Evolutionary conservation across 2,888 invertebrate species (phyloP).

Genomic region (Mystacides longicornis): DNA sequence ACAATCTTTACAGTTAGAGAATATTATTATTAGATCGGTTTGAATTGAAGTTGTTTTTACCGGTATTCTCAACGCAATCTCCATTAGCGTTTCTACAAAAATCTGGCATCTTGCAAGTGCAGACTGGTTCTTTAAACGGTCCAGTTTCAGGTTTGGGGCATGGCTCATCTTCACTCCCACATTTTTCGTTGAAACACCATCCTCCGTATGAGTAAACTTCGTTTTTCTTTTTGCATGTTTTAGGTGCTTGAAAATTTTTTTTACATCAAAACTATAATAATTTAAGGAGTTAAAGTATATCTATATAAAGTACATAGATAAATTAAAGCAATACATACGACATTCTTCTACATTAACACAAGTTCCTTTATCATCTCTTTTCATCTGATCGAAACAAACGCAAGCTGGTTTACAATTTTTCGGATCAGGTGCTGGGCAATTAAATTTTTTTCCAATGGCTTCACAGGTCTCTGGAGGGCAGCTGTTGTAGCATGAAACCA

Average conservation of each 20-base stretch:
- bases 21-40: no score
- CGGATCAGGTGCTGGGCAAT: conserved; percentile 7
- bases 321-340: no score
- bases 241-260: no score
- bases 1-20: no score
- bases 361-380: conserved; percentile 4
- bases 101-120: conserved; percentile 9
- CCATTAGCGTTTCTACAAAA: conserved; percentile 12
- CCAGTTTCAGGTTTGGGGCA: not conserved
- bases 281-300: no score
- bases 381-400: conserved; percentile 1
- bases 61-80: conserved; percentile 9
- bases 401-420: conserved; percentile 8
- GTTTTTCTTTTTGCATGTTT: no score
- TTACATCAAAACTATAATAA: no score
- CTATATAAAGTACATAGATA: no score
- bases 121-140: conserved; percentile 5
- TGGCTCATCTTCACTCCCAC: no score
- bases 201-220: no score
- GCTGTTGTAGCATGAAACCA: conserved; percentile 4
- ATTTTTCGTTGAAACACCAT: no score
- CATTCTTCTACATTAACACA: conserved; percentile 6
- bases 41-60: no score
- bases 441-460: not conserved
- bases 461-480: conserved; percentile 12